phyloP scores from a whole-genome alignment of 2,113 vertebrate species.

The Trematocara variabile region DNA sequence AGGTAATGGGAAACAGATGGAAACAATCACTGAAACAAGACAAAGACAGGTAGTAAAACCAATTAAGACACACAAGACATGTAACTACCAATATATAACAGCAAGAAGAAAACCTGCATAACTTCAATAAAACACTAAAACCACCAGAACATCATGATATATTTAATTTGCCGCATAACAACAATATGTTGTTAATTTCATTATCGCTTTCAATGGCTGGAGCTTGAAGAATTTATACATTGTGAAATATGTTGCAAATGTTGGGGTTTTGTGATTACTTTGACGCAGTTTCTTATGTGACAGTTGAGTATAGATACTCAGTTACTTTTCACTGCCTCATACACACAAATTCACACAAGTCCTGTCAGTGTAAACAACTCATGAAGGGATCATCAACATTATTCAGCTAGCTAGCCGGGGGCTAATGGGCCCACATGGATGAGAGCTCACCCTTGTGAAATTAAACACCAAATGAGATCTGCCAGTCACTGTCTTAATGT shows the following conservation, averaged over 20 bases:
- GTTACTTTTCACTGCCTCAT: not conserved
- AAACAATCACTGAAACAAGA: not conserved
- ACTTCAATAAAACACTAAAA: not conserved
- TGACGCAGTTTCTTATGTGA: not conserved
- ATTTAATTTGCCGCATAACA: not conserved
- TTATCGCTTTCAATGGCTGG: not conserved
- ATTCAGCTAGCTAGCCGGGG: slow-evolving; percentile 11
- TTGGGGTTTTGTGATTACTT: not conserved
- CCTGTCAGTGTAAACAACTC: slow-evolving; percentile 9
- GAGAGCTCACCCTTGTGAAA: slow-evolving; percentile 53
- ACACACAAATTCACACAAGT: not conserved
- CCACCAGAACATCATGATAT: not conserved
- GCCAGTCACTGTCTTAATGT: slow-evolving; percentile 63
- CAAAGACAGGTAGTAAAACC: not conserved
- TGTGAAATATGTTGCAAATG: not conserved
- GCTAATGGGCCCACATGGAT: slow-evolving; percentile 36
- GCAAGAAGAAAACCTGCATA: not conserved
- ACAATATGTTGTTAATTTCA: not conserved
- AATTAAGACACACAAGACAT: not conserved
- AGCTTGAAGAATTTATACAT: not conserved
- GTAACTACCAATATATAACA: not conserved
- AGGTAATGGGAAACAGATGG: not conserved
- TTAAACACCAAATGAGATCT: slow-evolving; percentile 69
- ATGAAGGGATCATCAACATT: not conserved
- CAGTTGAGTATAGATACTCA: not conserved